phyloP scores from a whole-genome alignment of 2,797 vertebrate genomes.

The Rachycentron canadum region DNA sequence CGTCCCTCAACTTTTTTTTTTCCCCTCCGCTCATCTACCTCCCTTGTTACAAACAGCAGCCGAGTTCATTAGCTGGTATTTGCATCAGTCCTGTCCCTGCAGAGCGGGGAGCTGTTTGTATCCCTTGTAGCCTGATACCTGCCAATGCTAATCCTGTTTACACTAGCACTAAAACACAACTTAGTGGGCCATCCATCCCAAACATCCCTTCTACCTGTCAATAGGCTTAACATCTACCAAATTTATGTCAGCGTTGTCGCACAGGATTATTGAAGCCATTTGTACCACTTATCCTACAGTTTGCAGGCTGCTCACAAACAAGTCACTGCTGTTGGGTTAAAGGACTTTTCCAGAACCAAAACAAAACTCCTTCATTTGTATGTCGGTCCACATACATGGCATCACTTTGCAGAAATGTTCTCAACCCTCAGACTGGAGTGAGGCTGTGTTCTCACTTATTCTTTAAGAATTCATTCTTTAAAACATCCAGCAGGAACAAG shows the following conservation, averaged over 20 bases:
- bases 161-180: constrained; percentile 77
- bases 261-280: constrained; percentile 55
- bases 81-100: constrained; percentile 67
- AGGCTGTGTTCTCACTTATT: not conserved
- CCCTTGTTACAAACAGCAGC: constrained; percentile 65
- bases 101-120: constrained; percentile 69
- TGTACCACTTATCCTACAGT: constrained; percentile 47
- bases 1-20: constrained; percentile 41
- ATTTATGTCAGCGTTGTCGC: constrained; percentile 64
- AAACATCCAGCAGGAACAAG: not conserved
- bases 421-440: too few species aligned
- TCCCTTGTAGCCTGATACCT: constrained; percentile 73
- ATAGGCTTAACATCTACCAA: constrained; percentile 69
- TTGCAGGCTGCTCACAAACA: constrained; percentile 49
- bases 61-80: constrained; percentile 83
- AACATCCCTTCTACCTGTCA: constrained; percentile 70
- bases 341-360: not conserved
- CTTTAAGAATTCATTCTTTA: not conserved
- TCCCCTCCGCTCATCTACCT: constrained; percentile 34
- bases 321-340: constrained; percentile 12
- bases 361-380: not conserved
- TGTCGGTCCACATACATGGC: not conserved
- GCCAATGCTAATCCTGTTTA: constrained; percentile 86
- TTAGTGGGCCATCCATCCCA: constrained; percentile 75
- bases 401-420: too few species aligned